Evolutionary conservation across 2,797 vertebrate species (phyloP), one percentile per base, ranked within the genome.

Genomic region (Enoplosus armatus): DNA sequence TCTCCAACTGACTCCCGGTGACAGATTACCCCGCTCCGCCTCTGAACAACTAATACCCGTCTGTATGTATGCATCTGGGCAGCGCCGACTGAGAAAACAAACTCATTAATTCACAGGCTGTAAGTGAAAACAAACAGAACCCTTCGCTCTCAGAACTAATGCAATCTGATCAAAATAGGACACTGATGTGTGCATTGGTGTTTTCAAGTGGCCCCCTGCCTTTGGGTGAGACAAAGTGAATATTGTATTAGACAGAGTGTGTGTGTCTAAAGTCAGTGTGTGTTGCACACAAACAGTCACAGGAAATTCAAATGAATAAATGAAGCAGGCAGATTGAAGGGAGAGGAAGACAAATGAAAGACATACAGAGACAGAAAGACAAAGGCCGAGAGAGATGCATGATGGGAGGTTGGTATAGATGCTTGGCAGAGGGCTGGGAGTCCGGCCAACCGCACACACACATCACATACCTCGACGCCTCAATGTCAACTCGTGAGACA

Each of bases 91-190:
- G 84, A 82, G 76, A 91, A 92, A 92, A 90, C 87, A 92, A 87
- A 89, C 89, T 86, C 75, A 90, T 93, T 91, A 80, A 89, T 89
- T 90, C 88, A 87, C 56, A 80, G 76, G 54, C 84, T 74, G 85
- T 63, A 71, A 82, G 84, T 43, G 48, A 89, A 93, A 93, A 91
- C 87, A 93, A 94, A 90, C 88, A 89, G 10, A 72, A 48, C 68
- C 62, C 75, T 79, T 81, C 72, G 80, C 50, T 82, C 65, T 22
- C 51, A 82, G 55, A 80, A 79, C 76, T 69, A 89, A 83, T 80
- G 79, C 79, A 81, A 84, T 79, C 55, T 22, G 85, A 86, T 83
- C 75, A 81, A 89, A 90, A 90, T 39, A 53, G 72, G 83, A 80
- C 72, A 35, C 67, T 43, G 77, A 77, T 79, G 82, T 63, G 77